Evolutionary conservation across 2,888 invertebrate species (phyloP).

Genomic region (Charanyca ferruginea): DNA sequence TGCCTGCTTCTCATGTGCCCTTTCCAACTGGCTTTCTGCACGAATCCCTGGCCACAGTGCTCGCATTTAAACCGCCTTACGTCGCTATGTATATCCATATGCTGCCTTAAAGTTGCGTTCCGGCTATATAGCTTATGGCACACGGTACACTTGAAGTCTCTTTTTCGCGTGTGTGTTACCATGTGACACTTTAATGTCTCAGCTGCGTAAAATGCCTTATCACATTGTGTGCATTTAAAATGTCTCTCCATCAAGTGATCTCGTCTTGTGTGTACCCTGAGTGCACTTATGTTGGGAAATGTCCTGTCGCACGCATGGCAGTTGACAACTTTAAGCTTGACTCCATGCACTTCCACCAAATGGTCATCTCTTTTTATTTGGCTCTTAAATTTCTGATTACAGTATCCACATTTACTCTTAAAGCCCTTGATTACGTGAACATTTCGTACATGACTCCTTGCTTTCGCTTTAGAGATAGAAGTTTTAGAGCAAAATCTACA

Average conservation of each 20-base stretch:
- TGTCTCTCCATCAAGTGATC: conserved; percentile 71
- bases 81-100: no score
- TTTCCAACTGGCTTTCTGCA: no score
- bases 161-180: conserved; percentile 69
- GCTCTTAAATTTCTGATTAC: conserved; percentile 65
- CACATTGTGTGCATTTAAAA: conserved; percentile 57
- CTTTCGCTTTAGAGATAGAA: conserved; percentile 76
- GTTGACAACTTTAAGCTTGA: no score
- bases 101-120: no score
- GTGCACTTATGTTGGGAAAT: no score
- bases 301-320: no score
- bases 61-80: no score
- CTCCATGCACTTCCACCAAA: conserved; percentile 62
- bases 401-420: conserved; percentile 64
- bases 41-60: no score
- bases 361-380: conserved; percentile 63
- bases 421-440: conserved; percentile 41
- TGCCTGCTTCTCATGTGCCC: no score
- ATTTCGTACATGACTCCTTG: conserved; percentile 73
- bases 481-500: conserved; percentile 82
- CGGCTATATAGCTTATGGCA: conserved; percentile 75
- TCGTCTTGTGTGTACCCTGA: conserved; percentile 83
- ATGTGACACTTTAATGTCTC: conserved; percentile 74
- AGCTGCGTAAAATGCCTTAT: conserved; percentile 45
- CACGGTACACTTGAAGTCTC: conserved; percentile 75